Evolutionary conservation across 2,888 invertebrate species (phyloP).

Genomic region (Xestia xanthographa): DNA sequence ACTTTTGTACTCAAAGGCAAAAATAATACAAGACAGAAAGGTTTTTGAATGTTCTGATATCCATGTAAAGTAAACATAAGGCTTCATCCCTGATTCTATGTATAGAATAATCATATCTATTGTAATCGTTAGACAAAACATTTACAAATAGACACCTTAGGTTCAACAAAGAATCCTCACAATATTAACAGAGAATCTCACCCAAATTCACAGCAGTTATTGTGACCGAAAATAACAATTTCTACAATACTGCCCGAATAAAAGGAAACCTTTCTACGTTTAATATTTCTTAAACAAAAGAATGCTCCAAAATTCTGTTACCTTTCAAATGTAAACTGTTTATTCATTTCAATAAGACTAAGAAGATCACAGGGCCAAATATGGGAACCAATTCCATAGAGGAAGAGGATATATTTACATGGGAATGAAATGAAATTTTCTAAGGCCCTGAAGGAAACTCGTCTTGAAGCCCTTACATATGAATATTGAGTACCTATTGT

Average conservation of each 20-base stretch:
- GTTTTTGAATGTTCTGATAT: background rate
- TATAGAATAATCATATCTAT: background rate
- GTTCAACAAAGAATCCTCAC: slow-evolving; percentile 13
- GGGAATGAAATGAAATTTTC: slow-evolving; percentile 76
- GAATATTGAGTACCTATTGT: slow-evolving; percentile 61
- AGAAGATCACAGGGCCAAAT: slow-evolving; percentile 71
- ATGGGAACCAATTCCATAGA: slow-evolving; percentile 74
- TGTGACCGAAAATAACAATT: slow-evolving; percentile 40
- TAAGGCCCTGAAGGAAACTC: slow-evolving; percentile 56
- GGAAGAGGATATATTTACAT: slow-evolving; percentile 74
- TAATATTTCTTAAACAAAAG: slow-evolving; percentile 53
- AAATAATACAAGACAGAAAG: background rate
- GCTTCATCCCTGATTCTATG: background rate
- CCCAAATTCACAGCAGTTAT: slow-evolving; percentile 12
- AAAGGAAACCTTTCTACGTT: slow-evolving; percentile 29
- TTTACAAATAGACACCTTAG: background rate
- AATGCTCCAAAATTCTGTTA: slow-evolving; percentile 29
- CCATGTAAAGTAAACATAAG: background rate
- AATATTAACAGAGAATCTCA: slow-evolving; percentile 18
- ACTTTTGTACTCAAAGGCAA: background rate
- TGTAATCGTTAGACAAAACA: slow-evolving; percentile 1
- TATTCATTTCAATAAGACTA: slow-evolving; percentile 74
- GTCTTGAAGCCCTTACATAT: slow-evolving; percentile 51
- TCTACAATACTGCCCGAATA: slow-evolving; percentile 28
- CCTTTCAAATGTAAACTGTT: slow-evolving; percentile 64